phyloP scores from a whole-genome alignment of 2,113 vertebrate genomes.

The Gorsachius goisagi region DNA sequence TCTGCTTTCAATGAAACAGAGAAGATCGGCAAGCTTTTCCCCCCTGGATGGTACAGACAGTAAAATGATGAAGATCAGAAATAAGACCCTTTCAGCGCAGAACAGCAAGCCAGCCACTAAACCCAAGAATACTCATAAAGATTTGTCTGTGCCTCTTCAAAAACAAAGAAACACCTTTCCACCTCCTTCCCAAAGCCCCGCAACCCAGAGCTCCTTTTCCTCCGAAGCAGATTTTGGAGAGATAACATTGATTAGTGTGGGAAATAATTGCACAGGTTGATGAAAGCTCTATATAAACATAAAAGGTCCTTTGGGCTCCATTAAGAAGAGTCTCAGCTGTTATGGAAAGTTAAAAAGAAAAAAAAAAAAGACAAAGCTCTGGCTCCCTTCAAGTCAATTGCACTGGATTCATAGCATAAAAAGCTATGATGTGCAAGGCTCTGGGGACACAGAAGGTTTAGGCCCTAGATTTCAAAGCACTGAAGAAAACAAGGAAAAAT shows the following conservation, averaged over 20 bases:
- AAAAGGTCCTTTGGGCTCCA: not conserved
- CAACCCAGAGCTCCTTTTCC: not conserved
- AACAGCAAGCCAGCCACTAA: not conserved
- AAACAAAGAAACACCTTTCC: not conserved
- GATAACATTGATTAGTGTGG: not conserved
- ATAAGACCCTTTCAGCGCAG: not conserved
- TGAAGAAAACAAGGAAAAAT: not conserved
- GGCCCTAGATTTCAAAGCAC: not conserved
- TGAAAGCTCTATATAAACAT: not conserved
- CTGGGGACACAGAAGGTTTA: not conserved
- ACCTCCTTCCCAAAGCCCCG: not conserved
- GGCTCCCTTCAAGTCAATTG: not conserved
- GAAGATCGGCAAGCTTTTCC: not conserved
- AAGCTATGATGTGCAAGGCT: not conserved
- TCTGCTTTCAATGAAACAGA: not conserved
- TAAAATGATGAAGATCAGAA: not conserved
- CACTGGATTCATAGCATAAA: not conserved
- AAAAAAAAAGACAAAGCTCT: not conserved
- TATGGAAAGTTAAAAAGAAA: not conserved
- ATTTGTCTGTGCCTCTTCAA: not conserved
- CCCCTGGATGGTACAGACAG: not conserved
- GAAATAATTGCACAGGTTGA: not conserved
- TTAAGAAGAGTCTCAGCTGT: not conserved
- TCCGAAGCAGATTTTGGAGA: not conserved
- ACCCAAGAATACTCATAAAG: not conserved